These are phyloP conservation scores for Orgyia antiqua DNA, from an alignment of 2,888 invertebrate species.

Conservation along the genomic window DNA sequence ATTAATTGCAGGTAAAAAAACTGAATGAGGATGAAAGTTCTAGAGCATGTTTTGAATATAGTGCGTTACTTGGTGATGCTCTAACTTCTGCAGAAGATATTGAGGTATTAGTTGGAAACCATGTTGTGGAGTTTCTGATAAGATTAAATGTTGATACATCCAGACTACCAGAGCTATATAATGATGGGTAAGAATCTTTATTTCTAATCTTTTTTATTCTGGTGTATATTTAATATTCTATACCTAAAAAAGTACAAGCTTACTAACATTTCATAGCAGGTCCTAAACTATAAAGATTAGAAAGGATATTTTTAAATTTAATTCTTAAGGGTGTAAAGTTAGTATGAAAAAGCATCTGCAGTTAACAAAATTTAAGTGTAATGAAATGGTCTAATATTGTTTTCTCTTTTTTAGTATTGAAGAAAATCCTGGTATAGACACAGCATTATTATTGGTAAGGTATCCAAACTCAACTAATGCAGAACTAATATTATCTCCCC, in stretches of 20 bases:
- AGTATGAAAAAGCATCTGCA: no score
- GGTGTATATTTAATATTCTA: no score
- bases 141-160: conserved; percentile 81
- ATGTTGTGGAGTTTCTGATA: conserved; percentile 81
- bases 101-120: conserved; percentile 81
- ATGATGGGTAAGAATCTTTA: conserved; percentile 52
- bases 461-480: conserved; percentile 76
- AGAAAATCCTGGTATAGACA: conserved; percentile 68
- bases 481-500: conserved; percentile 66
- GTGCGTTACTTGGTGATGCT: conserved; percentile 75
- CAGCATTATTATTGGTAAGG: conserved; percentile 75
- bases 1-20: conserved; percentile 53
- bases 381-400: no score
- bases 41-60: conserved; percentile 80
- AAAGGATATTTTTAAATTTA: no score
- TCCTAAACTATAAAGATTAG: no score
- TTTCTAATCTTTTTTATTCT: neutral
- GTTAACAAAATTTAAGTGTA: no score
- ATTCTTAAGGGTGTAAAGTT: no score
- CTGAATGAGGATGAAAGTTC: conserved; percentile 73
- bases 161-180: conserved; percentile 76
- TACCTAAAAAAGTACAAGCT: no score
- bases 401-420: conserved; percentile 42
- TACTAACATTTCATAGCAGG: no score
- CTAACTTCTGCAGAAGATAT: conserved; percentile 77